These are phyloP conservation scores for Rhopalosiphum maidis DNA, from an alignment of 1,140 invertebrate genomes.

Conservation along the genomic window DNA sequence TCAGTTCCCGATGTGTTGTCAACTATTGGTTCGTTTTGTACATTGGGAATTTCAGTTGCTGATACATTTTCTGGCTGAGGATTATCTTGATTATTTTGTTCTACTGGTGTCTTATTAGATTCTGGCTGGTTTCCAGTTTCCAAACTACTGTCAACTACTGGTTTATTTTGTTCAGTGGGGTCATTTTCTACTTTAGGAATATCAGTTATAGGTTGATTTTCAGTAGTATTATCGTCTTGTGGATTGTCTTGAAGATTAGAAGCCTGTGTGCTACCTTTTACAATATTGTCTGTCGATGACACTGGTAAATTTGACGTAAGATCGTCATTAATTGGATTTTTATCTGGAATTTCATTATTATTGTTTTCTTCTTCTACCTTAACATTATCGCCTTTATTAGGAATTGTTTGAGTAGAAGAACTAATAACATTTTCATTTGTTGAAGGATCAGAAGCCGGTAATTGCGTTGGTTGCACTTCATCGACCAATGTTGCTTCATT, in stretches of 20 bases:
- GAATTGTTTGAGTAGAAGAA: constrained; percentile 55
- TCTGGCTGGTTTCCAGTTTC: background rate
- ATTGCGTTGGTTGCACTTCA: background rate
- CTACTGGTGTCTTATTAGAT: background rate
- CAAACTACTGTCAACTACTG: background rate
- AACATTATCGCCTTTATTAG: constrained; percentile 51
- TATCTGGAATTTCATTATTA: constrained; percentile 40
- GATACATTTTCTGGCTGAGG: background rate
- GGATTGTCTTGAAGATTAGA: background rate
- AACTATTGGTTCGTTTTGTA: background rate
- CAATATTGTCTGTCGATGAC: background rate
- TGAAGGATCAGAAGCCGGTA: constrained; percentile 38
- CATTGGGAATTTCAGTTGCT: background rate
- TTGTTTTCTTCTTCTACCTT: constrained; percentile 30
- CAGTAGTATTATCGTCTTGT: background rate
- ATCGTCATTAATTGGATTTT: background rate
- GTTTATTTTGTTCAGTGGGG: background rate
- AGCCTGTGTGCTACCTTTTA: background rate
- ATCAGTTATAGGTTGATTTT: background rate
- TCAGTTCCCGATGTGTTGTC: background rate
- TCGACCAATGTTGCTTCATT: background rate
- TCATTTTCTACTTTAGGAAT: no score
- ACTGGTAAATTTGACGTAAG: background rate
- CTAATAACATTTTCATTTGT: constrained; percentile 49
- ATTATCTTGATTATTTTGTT: background rate